phyloP scores from a whole-genome alignment of 2,113 vertebrate genomes.

The Raphicerus campestris region DNA sequence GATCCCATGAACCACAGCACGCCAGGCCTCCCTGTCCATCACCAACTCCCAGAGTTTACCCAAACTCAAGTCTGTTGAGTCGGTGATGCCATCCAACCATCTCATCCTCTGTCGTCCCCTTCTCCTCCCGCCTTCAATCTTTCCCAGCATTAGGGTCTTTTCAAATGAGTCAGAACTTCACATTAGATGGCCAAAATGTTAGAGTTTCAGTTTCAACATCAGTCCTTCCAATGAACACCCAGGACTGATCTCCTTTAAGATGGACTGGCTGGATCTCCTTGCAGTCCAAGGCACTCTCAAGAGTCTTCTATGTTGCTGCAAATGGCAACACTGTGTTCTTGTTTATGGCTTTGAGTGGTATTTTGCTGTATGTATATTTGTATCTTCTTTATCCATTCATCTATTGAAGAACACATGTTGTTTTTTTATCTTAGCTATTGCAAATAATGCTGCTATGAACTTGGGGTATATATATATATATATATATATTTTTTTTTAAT shows the following conservation, averaged over 20 bases:
- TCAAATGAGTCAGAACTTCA: neutral
- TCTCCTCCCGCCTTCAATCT: neutral
- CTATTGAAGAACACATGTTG: neutral
- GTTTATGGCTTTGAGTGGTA: neutral
- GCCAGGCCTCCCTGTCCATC: neutral
- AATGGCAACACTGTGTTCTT: neutral
- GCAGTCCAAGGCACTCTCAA: neutral
- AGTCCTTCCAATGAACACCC: neutral
- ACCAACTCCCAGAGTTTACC: neutral
- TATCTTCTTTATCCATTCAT: neutral
- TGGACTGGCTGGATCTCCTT: neutral
- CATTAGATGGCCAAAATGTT: neutral
- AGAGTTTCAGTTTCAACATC: neutral
- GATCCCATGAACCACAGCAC: neutral
- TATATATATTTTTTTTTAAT: neutral
- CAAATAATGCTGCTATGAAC: neutral
- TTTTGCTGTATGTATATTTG: neutral
- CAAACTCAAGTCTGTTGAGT: neutral
- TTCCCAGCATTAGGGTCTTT: neutral
- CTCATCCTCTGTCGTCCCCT: neutral
- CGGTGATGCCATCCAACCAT: neutral
- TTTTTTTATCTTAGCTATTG: neutral
- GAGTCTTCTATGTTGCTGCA: neutral
- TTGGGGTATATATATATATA: neutral
- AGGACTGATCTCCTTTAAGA: neutral